Conservation (phyloP, 1,140 invertebrate species). For the Drosophila punjabiensis region DNA sequence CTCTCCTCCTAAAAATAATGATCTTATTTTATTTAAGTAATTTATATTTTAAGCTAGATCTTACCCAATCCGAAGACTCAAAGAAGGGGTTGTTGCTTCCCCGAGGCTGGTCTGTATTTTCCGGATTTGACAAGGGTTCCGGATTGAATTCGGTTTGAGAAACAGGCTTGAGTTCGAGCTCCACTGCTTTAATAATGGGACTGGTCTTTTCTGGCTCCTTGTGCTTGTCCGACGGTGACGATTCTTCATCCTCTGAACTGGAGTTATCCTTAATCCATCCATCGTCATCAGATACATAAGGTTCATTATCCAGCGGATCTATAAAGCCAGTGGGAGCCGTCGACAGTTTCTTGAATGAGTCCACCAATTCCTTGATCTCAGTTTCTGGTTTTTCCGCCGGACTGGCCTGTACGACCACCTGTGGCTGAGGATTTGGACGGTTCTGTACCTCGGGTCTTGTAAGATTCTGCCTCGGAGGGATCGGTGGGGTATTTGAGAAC, state of each 20-base stretch:
- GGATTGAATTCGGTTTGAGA: not conserved
- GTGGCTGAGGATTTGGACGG: not conserved
- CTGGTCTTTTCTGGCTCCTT: too few relatives aligned
- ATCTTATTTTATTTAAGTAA: too few relatives aligned
- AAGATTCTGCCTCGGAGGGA: not conserved
- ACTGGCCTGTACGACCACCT: not conserved
- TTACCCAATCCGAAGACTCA: conserved; percentile 25
- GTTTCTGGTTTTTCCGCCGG: not conserved
- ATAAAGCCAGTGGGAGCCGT: not conserved
- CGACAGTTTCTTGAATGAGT: conserved; percentile 7
- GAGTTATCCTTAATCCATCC: not conserved
- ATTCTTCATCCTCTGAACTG: not conserved
- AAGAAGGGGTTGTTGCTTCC: not conserved
- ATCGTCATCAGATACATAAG: not conserved
- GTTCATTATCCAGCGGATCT: not conserved
- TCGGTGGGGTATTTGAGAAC: not conserved
- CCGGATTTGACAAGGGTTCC: not conserved
- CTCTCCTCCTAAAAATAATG: not conserved
- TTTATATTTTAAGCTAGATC: not conserved
- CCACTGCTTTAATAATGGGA: not conserved
- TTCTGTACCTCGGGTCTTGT: not conserved
- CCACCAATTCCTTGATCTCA: not conserved
- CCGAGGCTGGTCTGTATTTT: not conserved
- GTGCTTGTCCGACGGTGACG: not conserved
- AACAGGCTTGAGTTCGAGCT: not conserved